Base-by-base conservation (phyloP, 1,140 invertebrate genomes). In the Conopomorpha cramerella region DNA sequence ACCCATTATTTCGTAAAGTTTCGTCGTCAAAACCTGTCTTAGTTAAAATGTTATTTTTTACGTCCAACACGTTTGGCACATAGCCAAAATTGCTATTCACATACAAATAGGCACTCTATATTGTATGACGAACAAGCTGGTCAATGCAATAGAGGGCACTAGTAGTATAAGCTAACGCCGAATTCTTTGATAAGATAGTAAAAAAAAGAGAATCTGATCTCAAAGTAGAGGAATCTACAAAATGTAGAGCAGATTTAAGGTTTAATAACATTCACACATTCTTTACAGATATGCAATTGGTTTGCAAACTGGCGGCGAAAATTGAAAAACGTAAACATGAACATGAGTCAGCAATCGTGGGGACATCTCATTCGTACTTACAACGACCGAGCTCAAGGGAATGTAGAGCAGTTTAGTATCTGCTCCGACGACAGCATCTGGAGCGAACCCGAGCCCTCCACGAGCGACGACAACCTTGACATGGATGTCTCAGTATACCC, bases 221-320 rank as follows among this genome's bases (percentile, higher is more conserved):
- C n/a, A n/a, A n/a, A n/a, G n/a, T n/a, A n/a, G n/a, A n/a, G n/a
- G n/a, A n/a, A n/a, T n/a, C n/a, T n/a, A n/a, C n/a, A n/a, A n/a
- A n/a, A n/a, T n/a, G n/a, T n/a, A n/a, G n/a, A n/a, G n/a, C n/a
- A 13, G 10, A 30, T 17, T 18, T 32, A 30, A 37, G 17, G 39
- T 30, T 25, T 35, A 15, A 13, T 10, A 8, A 30, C 8, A 3
- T 64, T 66, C 26, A 19, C 4, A 19, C 1, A 11, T 1, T 40
- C 39, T 36, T 42, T 49, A 10, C 62, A 86, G 83, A 86, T 88
- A 27, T 89, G 86, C 49, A 89, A 89, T 55, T 89, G 86, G 86
- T 89, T 89, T 56, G 86, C 86, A 12, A 89, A 89, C 45, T 88
- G 86, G 86, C 79, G 86, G 23, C 63, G 86, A 46, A 88, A 88